Evolutionary conservation across 2,797 vertebrate genomes (phyloP), one percentile per base, ranked within the genome.

Genomic region (Okamejei kenojei): DNA sequence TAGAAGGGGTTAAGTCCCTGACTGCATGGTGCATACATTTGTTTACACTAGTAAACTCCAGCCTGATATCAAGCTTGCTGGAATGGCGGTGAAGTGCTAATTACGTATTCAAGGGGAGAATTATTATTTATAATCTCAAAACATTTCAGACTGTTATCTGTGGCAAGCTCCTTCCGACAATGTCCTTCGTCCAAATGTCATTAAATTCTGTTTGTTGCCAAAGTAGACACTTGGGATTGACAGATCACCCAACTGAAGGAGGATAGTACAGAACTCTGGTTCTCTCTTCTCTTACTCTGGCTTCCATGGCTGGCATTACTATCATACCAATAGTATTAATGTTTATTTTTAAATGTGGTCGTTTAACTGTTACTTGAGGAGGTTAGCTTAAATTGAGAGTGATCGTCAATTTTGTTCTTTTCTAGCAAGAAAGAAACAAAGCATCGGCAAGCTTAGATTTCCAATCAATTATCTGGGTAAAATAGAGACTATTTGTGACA

Each of bases 61-160:
- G 58, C 5, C 82, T 86, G 58, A 17, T 23, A 84, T 29, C 26
- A 84, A 54, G 54, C 45, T 84, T 23, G 81, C 61, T 84, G 29
- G 10, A 86, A 86, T 86, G 82, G 29, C 63, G 61, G 63, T 63
- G 58, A 86, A 86, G 82, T 86, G 82, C 82, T 86, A 86, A 86
- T 86, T 86, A 86, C 54, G n/a, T 58, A 86, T 63, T 65, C 82
- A 63, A n/a, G 82, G 58, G 26, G 13, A 86, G n/a, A 29, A 13
- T 86, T n/a, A 84, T 84, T 84, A 86, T 32, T 15, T 63, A 13
- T 61, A 86, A 86, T 86, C 29, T 86, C 58, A 63, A 86, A 54
- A 63, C 82, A 32, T 86, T 86, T 86, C 58, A 68, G n/a, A 8
- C 63, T 21, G 21, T 68, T 35, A 29, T 35, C 61, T 35, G 63